Evolutionary conservation across 2,888 invertebrate genomes (phyloP).

Genomic region (Dryadula phaetusa): DNA sequence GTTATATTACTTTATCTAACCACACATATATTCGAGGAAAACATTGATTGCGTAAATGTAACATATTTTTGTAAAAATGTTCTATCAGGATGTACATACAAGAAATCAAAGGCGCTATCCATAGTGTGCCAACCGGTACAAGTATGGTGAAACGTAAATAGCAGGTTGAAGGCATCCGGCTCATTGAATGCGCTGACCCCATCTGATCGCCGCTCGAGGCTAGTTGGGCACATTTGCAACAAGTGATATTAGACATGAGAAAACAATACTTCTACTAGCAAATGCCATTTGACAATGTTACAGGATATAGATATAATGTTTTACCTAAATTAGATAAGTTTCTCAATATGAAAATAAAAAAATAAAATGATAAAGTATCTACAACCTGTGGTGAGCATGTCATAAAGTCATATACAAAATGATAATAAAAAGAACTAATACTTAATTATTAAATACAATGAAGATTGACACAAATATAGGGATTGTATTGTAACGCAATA

Average conservation of each 20-base stretch:
- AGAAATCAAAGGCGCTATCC: constrained; percentile 70
- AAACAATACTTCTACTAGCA: constrained; percentile 51
- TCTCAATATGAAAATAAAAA: not conserved
- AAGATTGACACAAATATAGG: no score
- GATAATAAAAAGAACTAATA: no score
- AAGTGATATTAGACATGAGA: constrained; percentile 56
- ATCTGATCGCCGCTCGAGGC: constrained; percentile 77
- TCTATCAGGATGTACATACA: constrained; percentile 53
- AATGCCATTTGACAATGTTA: constrained; percentile 49
- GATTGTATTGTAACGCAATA: no score
- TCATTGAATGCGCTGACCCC: constrained; percentile 83
- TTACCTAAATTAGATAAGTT: not conserved
- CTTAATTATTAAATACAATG: no score
- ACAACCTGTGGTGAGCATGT: no score
- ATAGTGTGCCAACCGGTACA: constrained; percentile 80
- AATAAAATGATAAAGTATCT: not conserved
- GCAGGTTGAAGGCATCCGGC: constrained; percentile 82
- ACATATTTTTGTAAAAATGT: constrained; percentile 52
- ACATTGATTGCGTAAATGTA: not conserved
- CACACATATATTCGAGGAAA: not conserved
- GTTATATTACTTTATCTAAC: not conserved
- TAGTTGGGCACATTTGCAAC: constrained; percentile 64
- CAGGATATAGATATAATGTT: constrained; percentile 35
- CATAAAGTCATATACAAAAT: no score
- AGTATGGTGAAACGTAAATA: constrained; percentile 81